Percentiles rank a stretch among this genome's conserved stretches.
These are phyloP conservation scores for Nannospalax galili DNA, from an alignment of 2,113 vertebrate species.

Conservation along the genomic window DNA sequence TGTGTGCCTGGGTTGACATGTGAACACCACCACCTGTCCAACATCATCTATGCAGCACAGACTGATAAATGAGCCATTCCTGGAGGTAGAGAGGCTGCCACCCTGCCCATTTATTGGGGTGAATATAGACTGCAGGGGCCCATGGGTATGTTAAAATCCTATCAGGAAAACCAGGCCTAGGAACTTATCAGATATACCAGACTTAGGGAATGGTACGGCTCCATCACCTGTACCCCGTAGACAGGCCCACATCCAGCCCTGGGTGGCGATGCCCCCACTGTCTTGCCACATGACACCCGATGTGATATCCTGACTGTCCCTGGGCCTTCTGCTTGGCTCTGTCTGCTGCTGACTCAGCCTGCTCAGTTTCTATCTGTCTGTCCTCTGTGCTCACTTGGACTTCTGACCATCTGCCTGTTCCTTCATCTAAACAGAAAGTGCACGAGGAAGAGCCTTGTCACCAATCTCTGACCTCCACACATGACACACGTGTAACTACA, in stretches of 20 bases:
- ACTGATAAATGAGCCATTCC: neutral
- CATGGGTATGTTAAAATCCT: neutral
- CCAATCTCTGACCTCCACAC: too few species aligned
- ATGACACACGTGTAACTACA: too few species aligned
- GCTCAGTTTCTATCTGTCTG: neutral
- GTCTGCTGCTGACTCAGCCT: too few species aligned
- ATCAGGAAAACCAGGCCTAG: neutral
- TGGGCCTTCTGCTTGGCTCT: too few species aligned
- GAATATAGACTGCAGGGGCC: neutral
- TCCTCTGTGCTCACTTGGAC: neutral
- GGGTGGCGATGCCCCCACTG: too few species aligned
- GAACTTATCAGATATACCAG: neutral
- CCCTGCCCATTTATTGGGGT: too few species aligned
- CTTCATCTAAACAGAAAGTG: neutral
- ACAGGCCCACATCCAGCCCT: too few species aligned
- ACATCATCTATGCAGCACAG: neutral
- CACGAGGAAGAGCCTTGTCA: too few species aligned
- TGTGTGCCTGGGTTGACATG: neutral
- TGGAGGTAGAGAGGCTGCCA: neutral
- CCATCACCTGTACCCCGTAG: too few species aligned
- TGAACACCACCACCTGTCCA: neutral
- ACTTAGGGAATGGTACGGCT: neutral
- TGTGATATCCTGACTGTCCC: too few species aligned
- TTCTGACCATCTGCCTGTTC: neutral
- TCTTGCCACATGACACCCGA: too few species aligned